Evolutionary conservation across 2,888 invertebrate genomes (phyloP).

Genomic region (Monoplex corrugatus): DNA sequence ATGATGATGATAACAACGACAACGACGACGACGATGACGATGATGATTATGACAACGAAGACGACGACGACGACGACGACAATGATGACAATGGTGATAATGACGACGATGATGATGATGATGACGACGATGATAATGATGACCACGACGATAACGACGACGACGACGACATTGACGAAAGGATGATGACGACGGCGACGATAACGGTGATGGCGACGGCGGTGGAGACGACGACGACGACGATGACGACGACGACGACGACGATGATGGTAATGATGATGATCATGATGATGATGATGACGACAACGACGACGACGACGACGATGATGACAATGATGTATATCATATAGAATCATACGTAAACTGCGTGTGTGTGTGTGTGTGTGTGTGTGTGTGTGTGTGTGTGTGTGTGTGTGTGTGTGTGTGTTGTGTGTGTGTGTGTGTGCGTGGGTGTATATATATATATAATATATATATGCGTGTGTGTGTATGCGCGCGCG

Average conservation of each 20-base stretch:
- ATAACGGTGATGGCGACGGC: neutral
- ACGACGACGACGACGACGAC: too few species aligned
- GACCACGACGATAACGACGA: neutral
- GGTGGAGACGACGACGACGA: neutral
- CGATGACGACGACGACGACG: too few species aligned
- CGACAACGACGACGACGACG: too few species aligned
- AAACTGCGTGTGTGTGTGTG: neutral
- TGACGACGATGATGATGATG: neutral
- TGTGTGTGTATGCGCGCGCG: too few species aligned
- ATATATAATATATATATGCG: too few species aligned
- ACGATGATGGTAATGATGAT: too few species aligned
- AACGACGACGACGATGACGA: neutral
- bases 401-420: neutral
- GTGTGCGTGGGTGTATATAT: too few species aligned
- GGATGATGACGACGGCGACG: neutral
- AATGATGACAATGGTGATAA: too few species aligned
- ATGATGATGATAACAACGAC: slow-evolving; percentile 1
- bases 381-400: too few species aligned
- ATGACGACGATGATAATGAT: neutral
- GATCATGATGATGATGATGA: too few species aligned
- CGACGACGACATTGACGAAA: neutral
- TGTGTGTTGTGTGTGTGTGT: too few species aligned
- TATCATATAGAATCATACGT: neutral
- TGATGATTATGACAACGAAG: neutral
- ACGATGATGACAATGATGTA: too few species aligned